phyloP scores from a whole-genome alignment of 2,797 vertebrate species.

The Spinibarbus caldwelli region DNA sequence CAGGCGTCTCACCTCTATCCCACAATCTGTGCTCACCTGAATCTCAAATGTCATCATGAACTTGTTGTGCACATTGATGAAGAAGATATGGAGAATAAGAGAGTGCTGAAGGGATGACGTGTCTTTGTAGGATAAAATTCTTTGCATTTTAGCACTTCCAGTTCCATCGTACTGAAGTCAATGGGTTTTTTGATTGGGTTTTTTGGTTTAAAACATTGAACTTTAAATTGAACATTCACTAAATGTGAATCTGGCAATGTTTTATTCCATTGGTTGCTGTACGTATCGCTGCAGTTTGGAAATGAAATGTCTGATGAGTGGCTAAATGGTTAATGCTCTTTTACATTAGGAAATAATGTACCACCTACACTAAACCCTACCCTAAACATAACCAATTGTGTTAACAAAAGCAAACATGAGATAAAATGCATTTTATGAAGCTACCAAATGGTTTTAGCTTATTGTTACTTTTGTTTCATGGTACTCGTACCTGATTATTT shows the following conservation, averaged over 20 bases:
- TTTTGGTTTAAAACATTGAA: not conserved
- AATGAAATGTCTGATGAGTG: no score
- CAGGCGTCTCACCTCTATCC: conserved; percentile 17
- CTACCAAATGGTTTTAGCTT: no score
- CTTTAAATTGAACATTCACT: not conserved
- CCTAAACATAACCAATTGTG: not conserved
- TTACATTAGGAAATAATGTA: not conserved
- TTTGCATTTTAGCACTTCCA: not conserved
- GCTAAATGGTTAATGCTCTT: not conserved
- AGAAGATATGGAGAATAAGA: conserved; percentile 3
- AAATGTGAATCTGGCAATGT: not conserved
- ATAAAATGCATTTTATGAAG: not conserved
- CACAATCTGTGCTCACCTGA: conserved; percentile 26
- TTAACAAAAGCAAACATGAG: not conserved
- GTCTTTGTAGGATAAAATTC: not conserved
- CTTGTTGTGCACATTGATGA: not conserved
- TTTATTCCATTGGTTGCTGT: no score
- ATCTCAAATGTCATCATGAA: conserved; percentile 20
- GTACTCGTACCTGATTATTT: not conserved
- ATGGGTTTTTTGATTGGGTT: no score
- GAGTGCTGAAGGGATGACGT: not conserved
- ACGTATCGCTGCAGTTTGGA: not conserved
- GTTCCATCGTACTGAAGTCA: not conserved
- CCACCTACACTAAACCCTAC: not conserved
- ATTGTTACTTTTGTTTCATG: no score